phyloP scores from a whole-genome alignment of 2,888 invertebrate genomes.

The Tetropium fuscum region DNA sequence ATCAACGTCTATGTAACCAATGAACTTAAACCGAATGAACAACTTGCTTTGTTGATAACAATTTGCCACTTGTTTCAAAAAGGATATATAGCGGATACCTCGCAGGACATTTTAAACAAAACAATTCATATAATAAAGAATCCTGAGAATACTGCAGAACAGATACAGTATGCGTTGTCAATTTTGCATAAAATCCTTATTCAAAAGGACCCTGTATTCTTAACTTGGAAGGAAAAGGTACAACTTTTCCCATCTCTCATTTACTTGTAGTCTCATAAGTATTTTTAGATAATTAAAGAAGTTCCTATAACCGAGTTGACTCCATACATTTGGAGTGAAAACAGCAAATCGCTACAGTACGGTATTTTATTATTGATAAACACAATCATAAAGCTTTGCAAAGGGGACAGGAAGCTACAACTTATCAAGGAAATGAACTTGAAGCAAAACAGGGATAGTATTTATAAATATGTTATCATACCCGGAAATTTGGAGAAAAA shows the following conservation, averaged over 20 bases:
- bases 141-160: conserved; percentile 41
- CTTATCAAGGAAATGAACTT: conserved; percentile 58
- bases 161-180: conserved; percentile 52
- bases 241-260: not conserved
- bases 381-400: conserved; percentile 56
- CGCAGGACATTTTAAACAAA: conserved; percentile 49
- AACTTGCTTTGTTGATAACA: conserved; percentile 45
- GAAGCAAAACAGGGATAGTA: conserved; percentile 48
- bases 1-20: conserved; percentile 41
- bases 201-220: conserved; percentile 45
- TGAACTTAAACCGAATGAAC: conserved; percentile 36
- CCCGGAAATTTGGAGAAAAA: conserved; percentile 45
- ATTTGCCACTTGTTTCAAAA: conserved; percentile 57
- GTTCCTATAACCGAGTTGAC: conserved; percentile 51
- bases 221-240: conserved; percentile 55
- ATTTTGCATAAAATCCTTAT: conserved; percentile 57
- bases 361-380: conserved; percentile 59
- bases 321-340: conserved; percentile 51
- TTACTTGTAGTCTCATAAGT: conserved; percentile 14
- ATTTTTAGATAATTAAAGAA: conserved; percentile 51
- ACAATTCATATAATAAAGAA: conserved; percentile 51
- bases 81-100: conserved; percentile 48
- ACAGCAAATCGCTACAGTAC: conserved; percentile 53
- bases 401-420: conserved; percentile 53
- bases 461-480: conserved; percentile 49